phyloP scores from a whole-genome alignment of 2,113 vertebrate genomes.

The Pseudopipra pipra region DNA sequence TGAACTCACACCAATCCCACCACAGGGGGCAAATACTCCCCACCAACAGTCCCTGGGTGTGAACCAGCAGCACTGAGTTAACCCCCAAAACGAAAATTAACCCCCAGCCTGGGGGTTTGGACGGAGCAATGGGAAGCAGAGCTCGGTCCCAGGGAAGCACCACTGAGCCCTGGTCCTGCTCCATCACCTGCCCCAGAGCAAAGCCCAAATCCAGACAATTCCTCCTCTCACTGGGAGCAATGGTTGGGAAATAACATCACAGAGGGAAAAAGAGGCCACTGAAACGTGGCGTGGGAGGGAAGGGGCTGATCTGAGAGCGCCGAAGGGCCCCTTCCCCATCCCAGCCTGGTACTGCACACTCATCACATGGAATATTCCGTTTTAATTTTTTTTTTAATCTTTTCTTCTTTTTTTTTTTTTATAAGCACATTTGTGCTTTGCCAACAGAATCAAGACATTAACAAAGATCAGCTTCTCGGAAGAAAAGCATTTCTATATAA shows the following conservation, averaged over 20 bases:
- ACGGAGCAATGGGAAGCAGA: background rate
- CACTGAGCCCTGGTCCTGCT: background rate
- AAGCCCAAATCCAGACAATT: background rate
- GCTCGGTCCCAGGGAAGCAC: background rate
- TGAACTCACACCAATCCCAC: background rate
- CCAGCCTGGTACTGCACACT: background rate
- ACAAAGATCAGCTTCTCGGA: conserved; percentile 82
- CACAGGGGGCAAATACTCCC: rapidly evolving
- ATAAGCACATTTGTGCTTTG: conserved; percentile 82
- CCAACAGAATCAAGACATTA: conserved; percentile 83
- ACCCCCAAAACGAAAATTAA: rapidly evolving
- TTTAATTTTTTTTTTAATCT: conserved; percentile 74
- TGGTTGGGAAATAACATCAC: background rate
- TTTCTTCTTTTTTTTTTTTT: conserved; percentile 72
- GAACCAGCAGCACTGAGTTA: rapidly evolving
- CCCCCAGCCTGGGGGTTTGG: background rate
- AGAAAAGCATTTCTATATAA: conserved; percentile 84
- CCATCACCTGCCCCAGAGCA: background rate
- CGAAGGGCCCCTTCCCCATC: background rate
- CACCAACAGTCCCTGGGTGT: rapidly evolving
- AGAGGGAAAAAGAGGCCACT: no score
- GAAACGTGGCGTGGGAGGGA: rapidly evolving
- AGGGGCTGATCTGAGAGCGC: rapidly evolving
- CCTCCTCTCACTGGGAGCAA: no score
- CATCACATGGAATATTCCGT: background rate